Evolutionary conservation across 2,888 invertebrate species (phyloP).

Genomic region (Eilema griseolum): DNA sequence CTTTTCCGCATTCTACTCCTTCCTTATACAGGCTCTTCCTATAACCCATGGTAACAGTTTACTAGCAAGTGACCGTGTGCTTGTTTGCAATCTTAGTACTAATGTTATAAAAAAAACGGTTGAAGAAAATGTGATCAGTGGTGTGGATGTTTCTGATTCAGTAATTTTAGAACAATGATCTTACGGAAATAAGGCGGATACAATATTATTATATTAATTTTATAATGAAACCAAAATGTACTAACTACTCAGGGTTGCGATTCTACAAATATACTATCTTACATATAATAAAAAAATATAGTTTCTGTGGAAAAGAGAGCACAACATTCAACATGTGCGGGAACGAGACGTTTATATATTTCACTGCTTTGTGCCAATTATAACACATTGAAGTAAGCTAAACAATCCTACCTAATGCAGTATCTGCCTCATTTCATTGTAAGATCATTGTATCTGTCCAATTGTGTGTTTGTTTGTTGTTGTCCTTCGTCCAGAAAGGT

Average conservation of each 20-base stretch:
- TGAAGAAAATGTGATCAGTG: background rate
- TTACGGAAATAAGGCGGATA: background rate
- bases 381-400: too few species aligned
- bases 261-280: too few species aligned
- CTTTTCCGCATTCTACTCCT: background rate
- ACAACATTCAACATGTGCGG: background rate
- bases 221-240: background rate
- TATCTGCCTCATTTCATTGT: background rate
- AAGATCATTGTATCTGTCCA: background rate
- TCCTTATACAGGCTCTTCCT: background rate
- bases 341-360: background rate
- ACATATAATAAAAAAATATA: too few species aligned
- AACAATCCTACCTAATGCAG: background rate
- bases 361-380: background rate
- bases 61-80: background rate
- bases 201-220: background rate
- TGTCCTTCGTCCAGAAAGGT: slow-evolving; percentile 3
- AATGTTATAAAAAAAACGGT: background rate
- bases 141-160: background rate
- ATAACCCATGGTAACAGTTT: background rate
- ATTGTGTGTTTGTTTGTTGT: background rate
- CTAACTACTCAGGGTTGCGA: too few species aligned
- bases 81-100: background rate
- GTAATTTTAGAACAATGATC: background rate
- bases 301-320: background rate